Conservation (phyloP, 2,797 vertebrate species). For the Myotis daubentonii region DNA sequence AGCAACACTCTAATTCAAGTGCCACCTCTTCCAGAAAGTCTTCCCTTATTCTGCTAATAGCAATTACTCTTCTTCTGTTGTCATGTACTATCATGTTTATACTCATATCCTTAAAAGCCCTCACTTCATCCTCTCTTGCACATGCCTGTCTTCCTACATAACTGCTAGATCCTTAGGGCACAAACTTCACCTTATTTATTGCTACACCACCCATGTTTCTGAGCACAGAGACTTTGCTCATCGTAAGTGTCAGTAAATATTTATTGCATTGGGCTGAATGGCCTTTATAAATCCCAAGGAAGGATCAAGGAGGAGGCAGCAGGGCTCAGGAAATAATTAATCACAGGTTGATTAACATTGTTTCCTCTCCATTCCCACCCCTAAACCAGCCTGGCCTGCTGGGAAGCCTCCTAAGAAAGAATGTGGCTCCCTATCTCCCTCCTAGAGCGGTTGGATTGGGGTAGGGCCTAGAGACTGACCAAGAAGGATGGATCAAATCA, state of each 20-base stretch:
- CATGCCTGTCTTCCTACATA: not conserved
- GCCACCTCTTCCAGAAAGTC: conserved; percentile 13
- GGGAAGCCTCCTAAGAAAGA: not conserved
- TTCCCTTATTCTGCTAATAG: not conserved
- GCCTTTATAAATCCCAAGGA: conserved; percentile 31
- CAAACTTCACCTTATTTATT: not conserved
- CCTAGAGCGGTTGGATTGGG: not conserved
- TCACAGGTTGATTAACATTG: not conserved
- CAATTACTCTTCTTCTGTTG: not conserved
- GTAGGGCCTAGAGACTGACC: not conserved
- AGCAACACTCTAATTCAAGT: not conserved
- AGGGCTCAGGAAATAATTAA: conserved; percentile 67
- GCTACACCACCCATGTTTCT: not conserved
- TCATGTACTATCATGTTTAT: not conserved
- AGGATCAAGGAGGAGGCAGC: conserved; percentile 21
- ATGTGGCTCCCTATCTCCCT: not conserved
- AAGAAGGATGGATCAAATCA: not conserved
- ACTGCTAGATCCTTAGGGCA: not conserved
- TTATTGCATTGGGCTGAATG: not conserved
- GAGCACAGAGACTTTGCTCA: not conserved
- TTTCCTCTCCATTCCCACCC: conserved; percentile 12
- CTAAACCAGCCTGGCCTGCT: not conserved
- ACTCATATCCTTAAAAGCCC: not conserved
- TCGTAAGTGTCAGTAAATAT: not conserved
- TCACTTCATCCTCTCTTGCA: not conserved